Evolutionary conservation across 2,888 invertebrate species (phyloP), one percentile per base, ranked within the genome.

Genomic region (Sinohyriopsis cumingii): DNA sequence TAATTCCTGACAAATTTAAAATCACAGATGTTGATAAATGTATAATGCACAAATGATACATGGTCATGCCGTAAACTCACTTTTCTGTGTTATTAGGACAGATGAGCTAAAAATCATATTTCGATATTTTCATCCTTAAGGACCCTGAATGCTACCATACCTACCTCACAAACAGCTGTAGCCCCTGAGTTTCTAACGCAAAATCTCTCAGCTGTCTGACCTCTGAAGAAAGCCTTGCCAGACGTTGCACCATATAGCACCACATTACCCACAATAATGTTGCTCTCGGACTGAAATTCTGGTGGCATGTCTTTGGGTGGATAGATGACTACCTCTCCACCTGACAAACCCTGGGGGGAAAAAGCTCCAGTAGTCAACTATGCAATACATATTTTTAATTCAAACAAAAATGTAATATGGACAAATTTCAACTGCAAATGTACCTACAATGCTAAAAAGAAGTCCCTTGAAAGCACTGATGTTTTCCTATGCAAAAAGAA

Each of bases 111-210:
- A 12, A 45, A 45, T 45, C 12, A 45, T 45, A 45, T 12, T 45
- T 45, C 12, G 12, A 45, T 45, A 45, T 45, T 45, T 45, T 45
- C 45, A 45, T 45, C 45, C 45, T 33, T 12, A 45, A 45, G 12
- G 12, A 12, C 3, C 12, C 19, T n/a, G 53, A 45, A 63, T n/a
- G 53, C 15, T n/a, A 63, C 19, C 25, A 53, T 15, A 59, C 85
- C 84, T 72, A 92, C 93, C 91, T 99, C 99, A 76, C 96, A 96
- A 22, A 99, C 98, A 20, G 98, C 98, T 54, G 93, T 92, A 59
- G 95, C 98, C 5, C 99, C 99, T 0, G 98, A 98, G 92, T 99
- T 99, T 76, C 99, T 93, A 24, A 99, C 99, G 89, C 97, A 98
- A 92, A 99, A 99, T 53, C 99, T 93, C 91, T 99, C 99, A 20